phyloP scores from a whole-genome alignment of 2,797 vertebrate species.

The Lacerta agilis region DNA sequence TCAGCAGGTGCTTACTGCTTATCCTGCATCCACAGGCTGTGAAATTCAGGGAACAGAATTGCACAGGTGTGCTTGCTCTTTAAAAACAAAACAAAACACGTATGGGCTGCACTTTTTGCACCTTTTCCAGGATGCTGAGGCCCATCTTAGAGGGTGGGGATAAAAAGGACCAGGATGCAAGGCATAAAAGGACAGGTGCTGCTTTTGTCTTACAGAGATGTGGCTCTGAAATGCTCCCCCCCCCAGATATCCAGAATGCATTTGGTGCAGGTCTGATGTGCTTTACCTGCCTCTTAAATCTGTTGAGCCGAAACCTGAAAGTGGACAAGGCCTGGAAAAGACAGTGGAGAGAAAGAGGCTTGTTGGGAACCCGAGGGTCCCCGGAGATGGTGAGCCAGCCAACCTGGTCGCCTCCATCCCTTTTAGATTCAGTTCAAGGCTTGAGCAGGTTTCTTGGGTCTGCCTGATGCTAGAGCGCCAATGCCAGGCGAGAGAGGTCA shows the following conservation, averaged over 20 bases:
- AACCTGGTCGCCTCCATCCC: not conserved
- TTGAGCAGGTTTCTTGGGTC: constrained; percentile 9
- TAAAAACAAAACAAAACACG: no score
- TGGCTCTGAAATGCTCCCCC: not conserved
- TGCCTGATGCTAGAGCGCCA: not conserved
- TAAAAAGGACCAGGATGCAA: not conserved
- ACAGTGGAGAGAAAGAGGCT: not conserved
- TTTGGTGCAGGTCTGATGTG: no score
- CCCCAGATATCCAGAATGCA: not conserved
- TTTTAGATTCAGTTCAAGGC: not conserved
- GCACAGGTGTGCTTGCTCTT: not conserved
- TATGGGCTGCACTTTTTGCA: not conserved
- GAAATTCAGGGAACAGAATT: not conserved
- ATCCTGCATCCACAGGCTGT: not conserved
- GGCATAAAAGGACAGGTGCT: not conserved
- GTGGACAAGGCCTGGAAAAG: not conserved
- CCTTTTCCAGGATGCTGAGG: no score
- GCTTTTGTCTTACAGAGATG: not conserved
- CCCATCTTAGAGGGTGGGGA: not conserved
- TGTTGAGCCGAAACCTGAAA: not conserved
- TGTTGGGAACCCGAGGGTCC: not conserved
- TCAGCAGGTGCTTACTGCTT: not conserved
- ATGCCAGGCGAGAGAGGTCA: constrained; percentile 14
- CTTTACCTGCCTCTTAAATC: not conserved
- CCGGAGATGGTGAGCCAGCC: not conserved